Evolutionary conservation across 2,888 invertebrate genomes (phyloP), one percentile per base, ranked within the genome.

Genomic region (Carcina quercana): DNA sequence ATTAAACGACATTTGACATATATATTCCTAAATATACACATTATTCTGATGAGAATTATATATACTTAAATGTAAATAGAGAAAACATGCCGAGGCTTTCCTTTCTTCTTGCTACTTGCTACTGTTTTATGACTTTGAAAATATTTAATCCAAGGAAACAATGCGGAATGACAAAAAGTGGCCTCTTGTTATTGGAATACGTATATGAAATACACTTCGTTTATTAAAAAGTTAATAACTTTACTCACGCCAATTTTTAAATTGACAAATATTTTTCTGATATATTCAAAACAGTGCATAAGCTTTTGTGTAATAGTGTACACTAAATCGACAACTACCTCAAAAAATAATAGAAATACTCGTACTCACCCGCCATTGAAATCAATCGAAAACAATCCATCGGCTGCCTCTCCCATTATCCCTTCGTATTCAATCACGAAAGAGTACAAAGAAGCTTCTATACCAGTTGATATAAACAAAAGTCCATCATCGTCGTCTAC

Each of bases 371-470:
- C 11, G 6, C 6, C 24, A 12, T 24, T 24, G 24, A 20, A 20
- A n/a, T 8, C 10, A 8, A 11, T 12, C 7, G 6, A 7, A 24
- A 29, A 29, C 8, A 29, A 29, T 20, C 20, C 28, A 0, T 12
- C 12, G 5, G 19, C 28, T 5, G 8, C 13, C 13, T 7, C 14
- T 3, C 20, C 19, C 20, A 29, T n/a, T 1, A 11, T 7, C 8
- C 31, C 31, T 11, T 2, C 5, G 13, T 31, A 31, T 12, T 31
- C 31, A 12, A 31, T 31, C 3, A n/a, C n/a, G 6, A 31, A 25
- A 7, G 7, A 15, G 13, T 31, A 31, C n/a, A 25, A n/a, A 11
- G 15, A 11, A 12, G 15, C 15, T 13, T 17, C 22, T n/a, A 7
- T n/a, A 15, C 13, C 17, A 13, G 31, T 15, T 12, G 6, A 6